Percentiles rank a stretch among this genome's conserved stretches.
Evolutionary conservation across 2,113 vertebrate species (phyloP).

Genomic region (Psammodynastes pulverulentus): DNA sequence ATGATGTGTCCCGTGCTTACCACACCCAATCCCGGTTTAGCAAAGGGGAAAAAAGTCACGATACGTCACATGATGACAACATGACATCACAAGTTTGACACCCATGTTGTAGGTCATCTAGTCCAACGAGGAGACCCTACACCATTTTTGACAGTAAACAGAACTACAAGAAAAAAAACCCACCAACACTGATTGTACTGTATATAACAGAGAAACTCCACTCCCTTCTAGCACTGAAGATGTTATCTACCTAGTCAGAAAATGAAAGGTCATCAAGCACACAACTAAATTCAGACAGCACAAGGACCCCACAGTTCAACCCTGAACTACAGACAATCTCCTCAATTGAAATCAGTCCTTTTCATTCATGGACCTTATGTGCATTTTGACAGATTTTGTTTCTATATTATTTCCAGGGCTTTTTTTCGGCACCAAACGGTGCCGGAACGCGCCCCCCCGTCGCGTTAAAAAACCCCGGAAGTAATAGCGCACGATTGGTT

Average conservation of each 20-base stretch:
- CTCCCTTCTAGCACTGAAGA: not conserved
- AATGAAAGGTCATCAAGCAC: not conserved
- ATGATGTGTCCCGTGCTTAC: too few relatives aligned
- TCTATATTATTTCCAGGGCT: too few relatives aligned
- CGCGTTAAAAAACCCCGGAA: too few relatives aligned
- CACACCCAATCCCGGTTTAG: too few relatives aligned
- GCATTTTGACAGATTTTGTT: not conserved
- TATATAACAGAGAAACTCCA: not conserved
- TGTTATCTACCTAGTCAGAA: not conserved
- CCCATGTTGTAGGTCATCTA: too few relatives aligned
- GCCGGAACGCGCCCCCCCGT: too few relatives aligned
- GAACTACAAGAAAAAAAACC: not conserved
- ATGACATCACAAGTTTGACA: too few relatives aligned
- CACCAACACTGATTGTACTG: not conserved
- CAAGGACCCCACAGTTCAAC: not conserved
- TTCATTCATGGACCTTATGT: not conserved
- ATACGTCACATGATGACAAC: too few relatives aligned
- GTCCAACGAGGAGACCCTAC: too few relatives aligned
- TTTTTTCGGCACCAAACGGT: too few relatives aligned
- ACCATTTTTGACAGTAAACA: not conserved
- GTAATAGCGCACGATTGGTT: too few relatives aligned
- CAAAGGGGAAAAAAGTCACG: too few relatives aligned
- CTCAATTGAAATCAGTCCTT: not conserved
- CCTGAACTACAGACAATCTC: not conserved
- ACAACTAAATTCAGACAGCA: not conserved